Conservation (phyloP, 2,888 invertebrate species). For the Hyppa rectilinea region DNA sequence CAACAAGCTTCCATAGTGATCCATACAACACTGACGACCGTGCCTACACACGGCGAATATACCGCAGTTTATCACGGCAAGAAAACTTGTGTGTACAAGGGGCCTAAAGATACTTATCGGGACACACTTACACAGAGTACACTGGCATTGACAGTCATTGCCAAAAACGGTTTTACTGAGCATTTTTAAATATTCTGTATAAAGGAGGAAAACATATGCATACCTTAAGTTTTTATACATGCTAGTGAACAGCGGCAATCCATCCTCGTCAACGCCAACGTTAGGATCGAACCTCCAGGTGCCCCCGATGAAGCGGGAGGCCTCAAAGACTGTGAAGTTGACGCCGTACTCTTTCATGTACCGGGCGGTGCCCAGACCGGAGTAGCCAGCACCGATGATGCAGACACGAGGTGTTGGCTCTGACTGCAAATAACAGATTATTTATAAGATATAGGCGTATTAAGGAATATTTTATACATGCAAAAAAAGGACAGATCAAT, state of each 20-base stretch:
- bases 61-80: too few species aligned
- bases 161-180: background rate
- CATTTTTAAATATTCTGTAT: background rate
- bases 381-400: slow-evolving; percentile 94
- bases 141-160: background rate
- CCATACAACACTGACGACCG: too few species aligned
- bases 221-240: slow-evolving; percentile 94
- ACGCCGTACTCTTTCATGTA: slow-evolving; percentile 89
- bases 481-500: background rate
- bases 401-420: slow-evolving; percentile 72
- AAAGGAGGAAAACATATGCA: slow-evolving; percentile 23
- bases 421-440: slow-evolving; percentile 68
- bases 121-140: slow-evolving; percentile 4
- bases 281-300: slow-evolving; percentile 95
- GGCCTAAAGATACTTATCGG: slow-evolving; percentile 3
- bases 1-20: too few species aligned
- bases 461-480: background rate
- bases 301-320: slow-evolving; percentile 93
- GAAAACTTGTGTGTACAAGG: too few species aligned
- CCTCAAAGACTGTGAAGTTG: slow-evolving; percentile 93
- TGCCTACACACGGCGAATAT: too few species aligned
- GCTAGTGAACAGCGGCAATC: slow-evolving; percentile 93
- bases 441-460: background rate
- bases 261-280: slow-evolving; percentile 92
- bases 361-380: slow-evolving; percentile 92